A percentile compares a stretch with the other conserved stretches of the same genome.
Conservation (phyloP, 1,140 invertebrate species). For the Tetramorium alpestre region DNA sequence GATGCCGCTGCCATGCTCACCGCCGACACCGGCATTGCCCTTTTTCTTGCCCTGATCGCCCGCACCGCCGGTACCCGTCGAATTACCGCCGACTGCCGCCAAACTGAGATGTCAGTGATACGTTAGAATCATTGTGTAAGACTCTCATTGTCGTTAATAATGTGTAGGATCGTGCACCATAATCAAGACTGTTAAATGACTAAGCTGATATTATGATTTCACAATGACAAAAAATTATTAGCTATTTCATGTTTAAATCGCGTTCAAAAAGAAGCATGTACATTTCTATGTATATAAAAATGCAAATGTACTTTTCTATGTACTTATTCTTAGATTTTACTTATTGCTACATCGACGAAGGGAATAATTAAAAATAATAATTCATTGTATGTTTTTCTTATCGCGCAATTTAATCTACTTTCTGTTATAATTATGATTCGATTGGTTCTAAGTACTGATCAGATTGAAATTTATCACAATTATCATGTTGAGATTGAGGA, state of each 20-base stretch:
- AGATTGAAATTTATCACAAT: constrained; percentile 2
- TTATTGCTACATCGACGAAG: neutral
- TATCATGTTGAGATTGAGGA: neutral
- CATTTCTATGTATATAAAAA: neutral
- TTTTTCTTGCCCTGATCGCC: constrained; percentile 77
- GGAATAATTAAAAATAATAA: neutral
- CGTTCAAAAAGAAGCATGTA: neutral
- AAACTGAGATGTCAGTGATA: constrained; percentile 75
- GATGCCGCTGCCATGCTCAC: constrained; percentile 70
- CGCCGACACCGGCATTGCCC: constrained; percentile 70
- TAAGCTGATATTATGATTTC: neutral
- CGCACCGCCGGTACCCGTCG: constrained; percentile 72
- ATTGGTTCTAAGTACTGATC: neutral
- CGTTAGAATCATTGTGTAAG: neutral
- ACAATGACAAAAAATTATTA: neutral
- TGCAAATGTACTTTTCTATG: neutral
- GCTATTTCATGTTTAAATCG: neutral
- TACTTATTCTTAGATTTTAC: neutral
- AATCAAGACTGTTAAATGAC: neutral
- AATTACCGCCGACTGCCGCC: constrained; percentile 81
- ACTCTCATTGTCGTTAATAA: neutral
- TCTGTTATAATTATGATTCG: neutral
- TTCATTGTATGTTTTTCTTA: neutral
- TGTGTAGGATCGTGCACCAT: neutral
- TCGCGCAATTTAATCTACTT: neutral